A percentile compares a stretch with the other conserved stretches of the same genome.
Conservation (phyloP, 2,888 invertebrate genomes). For the Seira sanloemensis region DNA sequence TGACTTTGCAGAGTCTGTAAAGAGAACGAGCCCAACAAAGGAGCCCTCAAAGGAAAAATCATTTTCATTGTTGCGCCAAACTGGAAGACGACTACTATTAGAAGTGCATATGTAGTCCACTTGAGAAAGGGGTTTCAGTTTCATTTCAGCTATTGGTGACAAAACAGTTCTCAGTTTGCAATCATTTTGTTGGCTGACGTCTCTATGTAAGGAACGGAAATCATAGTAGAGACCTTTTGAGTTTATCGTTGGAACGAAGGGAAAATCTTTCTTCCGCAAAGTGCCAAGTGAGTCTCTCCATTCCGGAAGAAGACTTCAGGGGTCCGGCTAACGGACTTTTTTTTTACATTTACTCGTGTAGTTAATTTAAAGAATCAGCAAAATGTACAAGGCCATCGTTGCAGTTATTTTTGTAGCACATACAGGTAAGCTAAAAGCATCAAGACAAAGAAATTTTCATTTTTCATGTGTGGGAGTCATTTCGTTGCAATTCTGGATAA, state of each 20-base stretch:
- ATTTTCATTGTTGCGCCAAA: neutral
- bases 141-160: conserved; percentile 62
- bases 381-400: conserved; percentile 53
- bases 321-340: conserved; percentile 53
- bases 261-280: conserved; percentile 26
- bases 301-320: conserved; percentile 21
- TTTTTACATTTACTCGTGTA: neutral
- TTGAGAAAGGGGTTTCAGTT: conserved; percentile 60
- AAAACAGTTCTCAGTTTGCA: conserved; percentile 50
- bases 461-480: neutral
- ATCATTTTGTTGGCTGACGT: too few species aligned
- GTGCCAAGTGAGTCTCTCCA: conserved; percentile 40
- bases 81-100: conserved; percentile 35
- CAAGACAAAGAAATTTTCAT: neutral
- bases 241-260: conserved; percentile 13
- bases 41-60: neutral
- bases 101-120: conserved; percentile 53
- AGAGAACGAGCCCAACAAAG: neutral
- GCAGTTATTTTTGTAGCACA: conserved; percentile 47
- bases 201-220: too few species aligned
- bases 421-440: conserved; percentile 41
- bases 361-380: conserved; percentile 15
- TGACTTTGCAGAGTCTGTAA: conserved; percentile 7
- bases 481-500: too few species aligned
- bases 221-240: neutral